Evolutionary conservation across 2,113 vertebrate genomes (phyloP).

Genomic region (Cryptotis parvus): DNA sequence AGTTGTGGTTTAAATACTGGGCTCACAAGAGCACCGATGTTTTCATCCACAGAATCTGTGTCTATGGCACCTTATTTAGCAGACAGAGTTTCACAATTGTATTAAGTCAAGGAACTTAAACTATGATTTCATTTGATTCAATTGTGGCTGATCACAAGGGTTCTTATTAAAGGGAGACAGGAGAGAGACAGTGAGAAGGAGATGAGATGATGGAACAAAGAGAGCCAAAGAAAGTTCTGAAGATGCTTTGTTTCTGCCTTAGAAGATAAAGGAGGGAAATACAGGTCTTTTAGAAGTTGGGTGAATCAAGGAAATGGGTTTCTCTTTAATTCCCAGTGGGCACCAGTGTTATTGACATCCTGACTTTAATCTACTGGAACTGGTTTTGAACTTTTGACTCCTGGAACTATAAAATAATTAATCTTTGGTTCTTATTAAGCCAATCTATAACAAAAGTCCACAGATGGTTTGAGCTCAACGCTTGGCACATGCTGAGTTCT

Average conservation of each 20-base stretch:
- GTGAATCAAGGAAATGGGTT: background rate
- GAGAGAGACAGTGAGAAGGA: background rate
- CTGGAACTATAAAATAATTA: background rate
- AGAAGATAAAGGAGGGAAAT: background rate
- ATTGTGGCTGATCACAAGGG: background rate
- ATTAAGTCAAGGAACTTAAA: background rate
- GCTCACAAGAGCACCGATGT: background rate
- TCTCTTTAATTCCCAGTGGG: background rate
- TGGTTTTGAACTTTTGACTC: background rate
- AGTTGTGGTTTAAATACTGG: background rate
- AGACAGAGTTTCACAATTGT: background rate
- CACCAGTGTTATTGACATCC: background rate
- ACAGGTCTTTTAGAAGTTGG: background rate
- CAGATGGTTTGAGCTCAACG: background rate
- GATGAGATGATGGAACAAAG: background rate
- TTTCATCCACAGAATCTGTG: background rate
- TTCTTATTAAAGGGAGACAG: background rate
- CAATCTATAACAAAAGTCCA: background rate
- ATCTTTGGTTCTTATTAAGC: background rate
- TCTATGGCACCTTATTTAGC: background rate
- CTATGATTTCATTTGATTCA: background rate
- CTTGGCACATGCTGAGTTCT: background rate
- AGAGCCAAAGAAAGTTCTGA: background rate
- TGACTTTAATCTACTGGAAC: background rate
- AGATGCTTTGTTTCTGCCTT: background rate